A percentile compares a stretch with the other conserved stretches of the same genome.
These are phyloP conservation scores for Cherax destructor DNA, from an alignment of 1,140 invertebrate genomes.

Conservation along the genomic window DNA sequence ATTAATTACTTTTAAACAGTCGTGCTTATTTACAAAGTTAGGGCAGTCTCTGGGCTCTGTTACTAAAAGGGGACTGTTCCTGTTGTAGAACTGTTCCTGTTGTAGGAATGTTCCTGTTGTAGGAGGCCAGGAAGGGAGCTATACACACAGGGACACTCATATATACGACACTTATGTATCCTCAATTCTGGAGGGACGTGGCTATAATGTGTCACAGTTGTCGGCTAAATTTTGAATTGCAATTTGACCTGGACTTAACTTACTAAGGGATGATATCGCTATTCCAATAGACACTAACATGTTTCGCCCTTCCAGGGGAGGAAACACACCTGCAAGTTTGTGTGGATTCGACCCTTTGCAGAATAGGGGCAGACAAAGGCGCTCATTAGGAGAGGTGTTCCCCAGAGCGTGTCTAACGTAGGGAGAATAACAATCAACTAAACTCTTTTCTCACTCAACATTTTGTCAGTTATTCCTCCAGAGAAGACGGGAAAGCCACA, in stretches of 20 bases:
- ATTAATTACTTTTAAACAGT: conserved; percentile 57
- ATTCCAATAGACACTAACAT: conserved; percentile 24
- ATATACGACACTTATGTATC: neutral
- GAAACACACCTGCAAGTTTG: conserved; percentile 34
- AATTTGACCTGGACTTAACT: no score
- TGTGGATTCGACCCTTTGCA: conserved; percentile 5
- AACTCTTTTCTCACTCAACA: conserved; percentile 15
- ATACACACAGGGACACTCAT: conserved; percentile 14
- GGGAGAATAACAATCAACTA: conserved; percentile 54
- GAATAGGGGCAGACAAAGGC: conserved; percentile 4
- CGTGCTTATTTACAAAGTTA: conserved; percentile 55
- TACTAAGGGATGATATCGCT: neutral
- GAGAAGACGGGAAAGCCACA: neutral
- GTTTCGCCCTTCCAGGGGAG: conserved; percentile 32
- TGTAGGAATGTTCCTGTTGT: conserved; percentile 23
- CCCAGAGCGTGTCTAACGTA: conserved; percentile 28
- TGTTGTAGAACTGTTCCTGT: neutral
- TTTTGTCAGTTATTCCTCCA: neutral
- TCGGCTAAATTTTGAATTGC: no score
- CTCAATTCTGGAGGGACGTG: conserved; percentile 22
- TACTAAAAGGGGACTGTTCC: neutral
- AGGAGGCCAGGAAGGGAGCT: conserved; percentile 37
- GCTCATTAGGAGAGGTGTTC: conserved; percentile 31
- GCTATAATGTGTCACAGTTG: no score
- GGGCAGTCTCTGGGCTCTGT: conserved; percentile 15